Base-by-base conservation (phyloP, 2,888 invertebrate genomes). In the Dioctria linearis region DNA sequence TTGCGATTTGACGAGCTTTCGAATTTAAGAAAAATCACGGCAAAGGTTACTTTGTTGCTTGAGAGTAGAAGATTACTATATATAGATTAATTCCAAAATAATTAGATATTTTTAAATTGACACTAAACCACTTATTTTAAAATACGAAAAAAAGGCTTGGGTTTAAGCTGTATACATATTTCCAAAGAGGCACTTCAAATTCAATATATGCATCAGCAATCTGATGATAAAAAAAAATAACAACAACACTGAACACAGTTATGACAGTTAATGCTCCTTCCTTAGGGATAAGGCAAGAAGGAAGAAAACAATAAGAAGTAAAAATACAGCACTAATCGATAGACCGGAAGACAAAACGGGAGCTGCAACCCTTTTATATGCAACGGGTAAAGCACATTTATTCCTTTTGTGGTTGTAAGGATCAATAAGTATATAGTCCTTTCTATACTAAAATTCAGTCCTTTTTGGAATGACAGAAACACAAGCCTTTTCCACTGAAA, bases 1-100 rank as follows among this genome's bases (percentile, higher is more conserved):
- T 80, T 82, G 82, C 65, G 80, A 65, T 78, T 61, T 79, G 42
- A 66, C n/a, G 43, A 66, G 61, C 39, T 61, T 78, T 37, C 61
- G 75, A 40, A n/a, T 43, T 66, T 81, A 65, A 81, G 40, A 59
- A 65, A 66, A 37, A 43, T 76, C 73, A 73, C 73, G 57, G 59
- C 57, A 59, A 69, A 57, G 65, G 57, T 61, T 66, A 3, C 25
- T 42, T 59, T 39, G 43, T 59, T 42, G 73, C 43, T 13, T 42
- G 57, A 73, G 54, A 54, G 57, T 40, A 57, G 43, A 73, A 42
- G 73, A 42, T 67, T 73, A 59, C 73, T 73, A 57, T 40, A 25
- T 25, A 57, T 39, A 73, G 73, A 73, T 73, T 67, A 59, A 73
- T 51, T 73, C 59, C 73, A 40, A 73, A 54, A 54, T 8, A 54